Conservation (phyloP, 1,140 invertebrate genomes). For the Pseudomyrmex concolor region DNA sequence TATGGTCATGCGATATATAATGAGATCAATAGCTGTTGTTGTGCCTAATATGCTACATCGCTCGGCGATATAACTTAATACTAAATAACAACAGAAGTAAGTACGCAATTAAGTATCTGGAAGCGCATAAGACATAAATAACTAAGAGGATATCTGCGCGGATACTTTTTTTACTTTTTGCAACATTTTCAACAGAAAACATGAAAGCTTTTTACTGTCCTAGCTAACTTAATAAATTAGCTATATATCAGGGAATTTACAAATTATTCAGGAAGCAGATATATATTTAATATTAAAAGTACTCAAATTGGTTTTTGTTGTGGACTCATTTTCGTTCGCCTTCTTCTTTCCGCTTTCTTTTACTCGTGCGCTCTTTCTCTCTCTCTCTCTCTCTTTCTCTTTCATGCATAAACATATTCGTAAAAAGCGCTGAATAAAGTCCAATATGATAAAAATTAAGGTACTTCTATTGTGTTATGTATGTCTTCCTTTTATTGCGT, state of each 20-base stretch:
- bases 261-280: slow-evolving; percentile 48
- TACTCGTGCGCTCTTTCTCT: background rate
- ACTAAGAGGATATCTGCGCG: slow-evolving; percentile 17
- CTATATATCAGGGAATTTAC: slow-evolving; percentile 41
- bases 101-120: slow-evolving; percentile 43
- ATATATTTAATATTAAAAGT: slow-evolving; percentile 6
- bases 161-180: background rate
- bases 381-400: slow-evolving; percentile 13
- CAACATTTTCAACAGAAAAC: slow-evolving; percentile 13
- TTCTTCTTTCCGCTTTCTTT: background rate
- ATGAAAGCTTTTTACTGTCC: slow-evolving; percentile 39
- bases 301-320: slow-evolving; percentile 35
- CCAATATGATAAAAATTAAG: slow-evolving; percentile 45
- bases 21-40: slow-evolving; percentile 57
- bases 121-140: slow-evolving; percentile 53
- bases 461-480: slow-evolving; percentile 30
- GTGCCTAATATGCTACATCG: slow-evolving; percentile 28
- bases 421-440: slow-evolving; percentile 20
- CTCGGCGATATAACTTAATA: slow-evolving; percentile 51
- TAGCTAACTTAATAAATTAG: slow-evolving; percentile 56
- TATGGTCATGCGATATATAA: slow-evolving; percentile 59
- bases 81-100: slow-evolving; percentile 57
- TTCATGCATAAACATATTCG: background rate
- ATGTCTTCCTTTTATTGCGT: slow-evolving; percentile 24
- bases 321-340: too few relatives aligned